Evolutionary conservation across 2,797 vertebrate species (phyloP), one percentile per base, ranked within the genome.

Genomic region (Gobio occitaniae): DNA sequence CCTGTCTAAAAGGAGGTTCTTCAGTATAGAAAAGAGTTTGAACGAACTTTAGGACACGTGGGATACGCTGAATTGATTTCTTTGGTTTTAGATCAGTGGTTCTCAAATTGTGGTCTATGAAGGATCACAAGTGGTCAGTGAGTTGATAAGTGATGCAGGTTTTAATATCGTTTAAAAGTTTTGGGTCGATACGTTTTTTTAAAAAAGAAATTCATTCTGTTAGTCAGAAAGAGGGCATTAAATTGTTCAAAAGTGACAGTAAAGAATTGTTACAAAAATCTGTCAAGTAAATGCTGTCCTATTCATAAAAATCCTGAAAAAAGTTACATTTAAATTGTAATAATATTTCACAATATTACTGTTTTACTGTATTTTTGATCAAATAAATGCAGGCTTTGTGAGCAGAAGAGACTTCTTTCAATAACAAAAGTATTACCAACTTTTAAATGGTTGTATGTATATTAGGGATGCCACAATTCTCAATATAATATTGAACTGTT

Each of bases 91-190:
- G 29, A 38, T 76, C 19, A 59, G 52, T n/a, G 32, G 74, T 54
- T 75, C 16, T 54, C 19, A 54, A 54, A 75, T 21, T 59, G 29
- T 76, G 19, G 74, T 74, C 25, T 52, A 21, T 75, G 52, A 59
- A 59, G 36, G 13, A 54, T 77, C 15, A 3, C 52, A 77, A 59
- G 32, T 77, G 36, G 52, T 12, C 52, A 38, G 0, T 75, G 29
- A 75, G 50, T 56, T 76, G 29, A 76, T 19, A 38, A 36, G 19
- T 76, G 36, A 29, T 29, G 13, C n/a, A 17, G 47, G 25, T 32
- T 74, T 50, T 25, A 32, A 50, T 11, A 10, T 17, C n/a, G 7
- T 9, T 29, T 50, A 50, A 7, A 16, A 15, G n/a, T 71, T 25
- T 71, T 13, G 21, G 12, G 6, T 25, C 6, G 1, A 16, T 16